A percentile compares a stretch with the other conserved stretches of the same genome.
phyloP scores from a whole-genome alignment of 2,113 vertebrate genomes.

The Phoenicopterus ruber region DNA sequence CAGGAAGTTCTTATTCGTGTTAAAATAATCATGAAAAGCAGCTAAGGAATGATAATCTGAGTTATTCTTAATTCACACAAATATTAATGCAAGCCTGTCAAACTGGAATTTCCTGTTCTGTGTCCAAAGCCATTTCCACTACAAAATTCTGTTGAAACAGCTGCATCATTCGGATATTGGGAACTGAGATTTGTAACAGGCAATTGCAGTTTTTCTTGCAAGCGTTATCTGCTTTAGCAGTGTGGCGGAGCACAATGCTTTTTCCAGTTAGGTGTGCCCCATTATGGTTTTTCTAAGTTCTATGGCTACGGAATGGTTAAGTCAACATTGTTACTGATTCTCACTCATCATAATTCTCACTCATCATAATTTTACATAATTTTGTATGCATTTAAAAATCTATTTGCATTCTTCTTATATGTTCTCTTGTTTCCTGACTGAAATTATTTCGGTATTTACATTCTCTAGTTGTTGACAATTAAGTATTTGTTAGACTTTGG shows the following conservation, averaged over 20 bases:
- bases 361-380: no score
- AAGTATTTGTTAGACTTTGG: background rate
- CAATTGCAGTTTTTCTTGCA: background rate
- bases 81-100: background rate
- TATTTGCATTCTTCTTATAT: background rate
- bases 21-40: background rate
- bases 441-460: background rate
- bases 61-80: background rate
- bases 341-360: background rate
- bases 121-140: background rate
- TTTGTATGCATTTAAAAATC: background rate
- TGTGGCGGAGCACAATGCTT: background rate
- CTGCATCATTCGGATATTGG: background rate
- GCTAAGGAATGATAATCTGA: background rate
- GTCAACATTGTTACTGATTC: background rate
- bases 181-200: background rate
- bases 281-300: background rate
- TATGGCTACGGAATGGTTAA: background rate
- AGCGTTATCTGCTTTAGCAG: background rate
- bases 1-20: background rate
- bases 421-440: background rate
- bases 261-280: background rate
- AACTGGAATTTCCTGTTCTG: background rate
- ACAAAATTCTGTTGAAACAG: background rate
- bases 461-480: background rate